Percentiles rank a stretch among this genome's conserved stretches.
Evolutionary conservation across 2,113 vertebrate species (phyloP).

Genomic region (Plestiodon gilberti): DNA sequence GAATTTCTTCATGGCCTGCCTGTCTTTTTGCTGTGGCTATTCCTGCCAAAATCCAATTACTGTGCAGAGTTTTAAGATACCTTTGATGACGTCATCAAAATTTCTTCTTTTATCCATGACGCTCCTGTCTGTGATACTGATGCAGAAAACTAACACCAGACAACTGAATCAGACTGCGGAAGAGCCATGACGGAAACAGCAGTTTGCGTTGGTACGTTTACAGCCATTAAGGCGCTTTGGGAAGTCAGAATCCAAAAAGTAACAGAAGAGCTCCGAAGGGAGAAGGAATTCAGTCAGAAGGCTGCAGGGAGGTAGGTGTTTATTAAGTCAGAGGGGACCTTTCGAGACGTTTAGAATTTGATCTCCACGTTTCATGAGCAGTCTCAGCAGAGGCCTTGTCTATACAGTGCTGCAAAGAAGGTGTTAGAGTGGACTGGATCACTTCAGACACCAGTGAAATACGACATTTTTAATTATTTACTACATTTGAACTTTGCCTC

Average conservation of each 20-base stretch:
- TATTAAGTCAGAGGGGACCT: neutral
- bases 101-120: constrained; percentile 1
- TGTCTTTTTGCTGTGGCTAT: neutral
- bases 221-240: constrained; percentile 88
- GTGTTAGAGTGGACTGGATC: neutral
- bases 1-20: neutral
- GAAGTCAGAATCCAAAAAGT: constrained; percentile 87
- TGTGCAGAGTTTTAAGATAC: neutral
- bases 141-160: constrained; percentile 13
- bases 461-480: no score
- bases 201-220: constrained; percentile 79
- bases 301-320: constrained; percentile 66
- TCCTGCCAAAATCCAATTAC: neutral
- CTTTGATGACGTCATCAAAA: neutral
- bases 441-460: neutral
- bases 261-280: constrained; percentile 79
- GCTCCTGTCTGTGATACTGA: neutral
- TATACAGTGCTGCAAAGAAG: neutral
- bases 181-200: constrained; percentile 80
- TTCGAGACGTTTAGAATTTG: neutral
- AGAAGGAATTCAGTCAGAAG: constrained; percentile 74
- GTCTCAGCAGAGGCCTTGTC: no score
- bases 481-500: no score
- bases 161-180: constrained; percentile 41
- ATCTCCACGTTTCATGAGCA: neutral